Conservation (phyloP, 2,797 vertebrate species). For the Hydrolagus colliei region DNA sequence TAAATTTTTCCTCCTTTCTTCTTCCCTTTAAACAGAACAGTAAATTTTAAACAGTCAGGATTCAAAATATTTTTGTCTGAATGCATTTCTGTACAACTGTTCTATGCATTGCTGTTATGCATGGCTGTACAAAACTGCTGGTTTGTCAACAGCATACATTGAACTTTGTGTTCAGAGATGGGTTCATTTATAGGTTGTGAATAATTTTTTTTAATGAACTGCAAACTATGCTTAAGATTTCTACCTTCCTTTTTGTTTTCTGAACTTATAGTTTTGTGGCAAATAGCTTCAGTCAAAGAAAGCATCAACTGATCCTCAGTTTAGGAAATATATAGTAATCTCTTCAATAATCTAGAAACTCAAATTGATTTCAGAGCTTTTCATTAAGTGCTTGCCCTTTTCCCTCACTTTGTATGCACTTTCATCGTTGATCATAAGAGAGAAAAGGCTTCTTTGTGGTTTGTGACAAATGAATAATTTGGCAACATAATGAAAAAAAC, state of each 20-base stretch:
- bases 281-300: neutral
- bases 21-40: neutral
- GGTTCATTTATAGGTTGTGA: too few species aligned
- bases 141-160: neutral
- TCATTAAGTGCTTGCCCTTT: neutral
- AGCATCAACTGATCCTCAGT: neutral
- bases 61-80: too few species aligned
- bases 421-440: neutral
- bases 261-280: neutral
- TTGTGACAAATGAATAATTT: slow-evolving; percentile 11
- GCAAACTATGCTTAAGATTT: too few species aligned
- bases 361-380: slow-evolving; percentile 17
- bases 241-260: neutral
- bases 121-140: neutral
- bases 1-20: neutral
- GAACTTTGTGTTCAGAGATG: neutral
- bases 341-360: neutral
- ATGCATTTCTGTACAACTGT: neutral
- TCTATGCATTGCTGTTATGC: neutral
- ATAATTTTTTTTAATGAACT: neutral
- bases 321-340: neutral
- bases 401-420: neutral
- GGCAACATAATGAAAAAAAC: neutral
- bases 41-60: neutral
- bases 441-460: neutral